These are phyloP conservation scores for Nowickia ferox DNA, from an alignment of 2,888 invertebrate genomes.

Conservation along the genomic window DNA sequence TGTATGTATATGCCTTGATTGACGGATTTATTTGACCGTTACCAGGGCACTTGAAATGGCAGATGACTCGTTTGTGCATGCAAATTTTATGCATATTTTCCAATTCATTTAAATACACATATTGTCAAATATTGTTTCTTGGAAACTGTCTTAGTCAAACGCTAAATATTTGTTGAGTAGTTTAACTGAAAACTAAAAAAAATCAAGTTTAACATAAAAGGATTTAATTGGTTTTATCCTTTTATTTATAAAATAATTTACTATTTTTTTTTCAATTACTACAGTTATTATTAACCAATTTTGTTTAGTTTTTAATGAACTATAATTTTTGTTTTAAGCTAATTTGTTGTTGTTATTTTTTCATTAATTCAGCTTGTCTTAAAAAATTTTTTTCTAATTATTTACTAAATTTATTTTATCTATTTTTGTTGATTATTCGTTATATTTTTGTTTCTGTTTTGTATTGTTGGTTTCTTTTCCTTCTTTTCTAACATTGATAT, in stretches of 20 bases:
- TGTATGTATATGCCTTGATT: no score
- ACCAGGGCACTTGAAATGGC: no score
- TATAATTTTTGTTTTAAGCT: slow-evolving; percentile 62
- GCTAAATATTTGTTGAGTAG: slow-evolving; percentile 47
- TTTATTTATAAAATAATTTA: slow-evolving; percentile 54
- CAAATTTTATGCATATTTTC: no score
- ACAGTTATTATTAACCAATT: slow-evolving; percentile 66
- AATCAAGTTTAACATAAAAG: slow-evolving; percentile 43
- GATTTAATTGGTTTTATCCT: slow-evolving; percentile 39
- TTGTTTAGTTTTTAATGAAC: slow-evolving; percentile 53
- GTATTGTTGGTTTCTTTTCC: slow-evolving; percentile 34
- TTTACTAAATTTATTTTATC: slow-evolving; percentile 66
- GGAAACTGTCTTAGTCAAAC: not conserved
- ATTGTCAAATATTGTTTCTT: not conserved
- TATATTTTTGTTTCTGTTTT: slow-evolving; percentile 42
- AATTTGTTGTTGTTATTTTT: slow-evolving; percentile 65
- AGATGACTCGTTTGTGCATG: no score
- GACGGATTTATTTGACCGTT: no score
- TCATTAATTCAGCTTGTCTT: slow-evolving; percentile 64
- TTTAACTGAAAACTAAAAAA: slow-evolving; percentile 16
- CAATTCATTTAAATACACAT: no score
- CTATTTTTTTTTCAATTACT: slow-evolving; percentile 49
- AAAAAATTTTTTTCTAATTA: slow-evolving; percentile 71
- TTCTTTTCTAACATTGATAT: slow-evolving; percentile 74
- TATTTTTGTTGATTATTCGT: slow-evolving; percentile 49